Evolutionary conservation across 2,888 invertebrate species (phyloP), one percentile per base, ranked within the genome.

Genomic region (Andrena minutula): DNA sequence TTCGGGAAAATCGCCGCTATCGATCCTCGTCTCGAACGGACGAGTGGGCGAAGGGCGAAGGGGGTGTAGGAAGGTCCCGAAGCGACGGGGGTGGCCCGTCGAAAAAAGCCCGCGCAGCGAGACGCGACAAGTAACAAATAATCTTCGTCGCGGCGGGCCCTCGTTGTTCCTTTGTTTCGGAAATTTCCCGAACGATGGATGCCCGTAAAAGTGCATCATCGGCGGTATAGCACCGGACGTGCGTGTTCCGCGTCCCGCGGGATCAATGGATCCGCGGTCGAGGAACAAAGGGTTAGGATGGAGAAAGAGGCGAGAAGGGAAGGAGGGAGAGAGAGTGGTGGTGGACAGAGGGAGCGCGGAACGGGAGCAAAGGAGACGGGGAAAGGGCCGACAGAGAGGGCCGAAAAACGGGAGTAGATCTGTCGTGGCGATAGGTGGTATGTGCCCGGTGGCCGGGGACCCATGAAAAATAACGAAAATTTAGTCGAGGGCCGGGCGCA

Each of bases 391-490:
- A 83, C 75, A 86, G 68, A 69, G 64, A 64, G 83, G 23, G 56
- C 64, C 69, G 83, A 83, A 79, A 85, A 89, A 86, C 74, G 83
- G 80, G 80, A 87, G 85, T 88, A 89, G 92, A 92, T 93, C 88
- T 82, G 88, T 88, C 88, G 89, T 88, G 87, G 83, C 83, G 93
- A 93, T 93, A 92, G 81, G 66, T 68, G 73, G 65, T 77, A 69
- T 70, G 64, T 51, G 74, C 26, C 71, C 20, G 83, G 87, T 89
- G 90, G 86, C 82, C 91, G 89, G 90, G 86, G 90, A 91, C 85
- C 91, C 93, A 90, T 92, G 92, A 92, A 93, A 92, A 93, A 93
- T 92, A 93, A 93, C 93, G 93, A 93, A 93, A 93, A 93, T 92
- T 92, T 91, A 90, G 90, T 83, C 89, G 86, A 77, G 90, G 90